Base-by-base conservation (phyloP, 2,797 vertebrate species). In the Acipenser ruthenus region DNA sequence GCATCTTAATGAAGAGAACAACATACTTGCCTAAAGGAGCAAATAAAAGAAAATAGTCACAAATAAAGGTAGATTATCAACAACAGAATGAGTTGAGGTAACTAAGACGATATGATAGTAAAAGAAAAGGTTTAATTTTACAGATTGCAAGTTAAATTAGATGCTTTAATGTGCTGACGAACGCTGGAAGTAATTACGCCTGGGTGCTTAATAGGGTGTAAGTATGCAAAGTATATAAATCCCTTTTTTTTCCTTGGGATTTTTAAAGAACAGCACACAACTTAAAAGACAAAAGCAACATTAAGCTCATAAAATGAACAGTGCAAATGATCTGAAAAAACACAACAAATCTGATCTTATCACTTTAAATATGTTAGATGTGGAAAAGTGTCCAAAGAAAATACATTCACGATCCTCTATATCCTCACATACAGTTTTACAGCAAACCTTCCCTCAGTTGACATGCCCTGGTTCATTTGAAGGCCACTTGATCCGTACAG, bases 191-290 rank as follows among this genome's bases (percentile, higher is more conserved):
- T 94, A 94, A 97, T 95, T 94, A 92, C 86, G 85, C 89, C 86
- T 79, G 87, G 91, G 84, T 89, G 91, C 93, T 92, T 95, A 91
- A 91, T 95, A 90, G 93, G 90, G 89, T 92, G 88, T 93, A 90
- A 86, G 75, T 91, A 92, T 85, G 90, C 88, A 93, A 94, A 93
- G 92, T 91, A 87, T 89, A 96, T 93, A 94, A 95, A 94, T 93
- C 89, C 83, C 84, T 87, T 80, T 87, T 75, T 72, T 85, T 91
- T 89, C 90, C 92, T 80, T 80, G 84, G 87, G 93, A 93, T 94
- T 92, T 85, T 79, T 81, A 87, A 86, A 83, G 87, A 94, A 93
- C 88, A 93, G 92, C 88, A 90, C 86, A 90, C 86, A 90, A 92
- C 86, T 83, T 37, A 85, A 83, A 81, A 94, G 81, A 88, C 79